These are phyloP conservation scores for Dolichoris vasculosae DNA, from an alignment of 1,140 invertebrate species.

Conservation along the genomic window DNA sequence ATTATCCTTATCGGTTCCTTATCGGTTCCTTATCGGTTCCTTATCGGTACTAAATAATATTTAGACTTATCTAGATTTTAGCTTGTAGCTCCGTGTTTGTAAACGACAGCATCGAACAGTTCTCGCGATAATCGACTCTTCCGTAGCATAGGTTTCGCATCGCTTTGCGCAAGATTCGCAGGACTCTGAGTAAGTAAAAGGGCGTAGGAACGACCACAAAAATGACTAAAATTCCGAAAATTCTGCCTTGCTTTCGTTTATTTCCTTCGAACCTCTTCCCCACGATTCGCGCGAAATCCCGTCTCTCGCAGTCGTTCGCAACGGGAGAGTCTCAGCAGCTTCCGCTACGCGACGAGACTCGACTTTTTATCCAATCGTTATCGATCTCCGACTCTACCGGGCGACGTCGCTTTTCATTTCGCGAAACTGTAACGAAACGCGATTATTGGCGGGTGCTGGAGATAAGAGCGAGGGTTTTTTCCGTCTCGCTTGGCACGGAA, in stretches of 20 bases:
- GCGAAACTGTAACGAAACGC: slow-evolving; percentile 32
- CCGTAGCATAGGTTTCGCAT: background rate
- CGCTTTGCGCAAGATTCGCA: no score
- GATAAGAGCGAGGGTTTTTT: background rate
- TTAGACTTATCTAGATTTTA: no score
- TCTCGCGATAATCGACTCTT: background rate
- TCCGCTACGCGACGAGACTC: background rate
- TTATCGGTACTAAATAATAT: no score
- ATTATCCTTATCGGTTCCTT: no score
- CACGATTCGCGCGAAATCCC: background rate
- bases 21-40: no score
- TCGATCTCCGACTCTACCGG: slow-evolving; percentile 36
- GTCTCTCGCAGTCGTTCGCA: background rate
- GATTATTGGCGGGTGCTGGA: slow-evolving; percentile 16
- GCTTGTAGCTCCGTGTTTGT: no score
- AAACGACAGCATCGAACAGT: background rate
- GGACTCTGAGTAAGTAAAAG: background rate
- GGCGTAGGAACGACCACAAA: background rate
- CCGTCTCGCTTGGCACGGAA: background rate
- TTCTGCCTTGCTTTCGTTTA: no score
- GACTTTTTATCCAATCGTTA: slow-evolving; percentile 21
- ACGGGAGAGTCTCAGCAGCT: no score
- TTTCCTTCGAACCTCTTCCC: background rate
- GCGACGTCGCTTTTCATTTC: slow-evolving; percentile 16
- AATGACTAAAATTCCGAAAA: no score